A percentile compares a stretch with the other conserved stretches of the same genome.
Evolutionary conservation across 2,888 invertebrate genomes (phyloP).

Genomic region (Orthosia gracilis): DNA sequence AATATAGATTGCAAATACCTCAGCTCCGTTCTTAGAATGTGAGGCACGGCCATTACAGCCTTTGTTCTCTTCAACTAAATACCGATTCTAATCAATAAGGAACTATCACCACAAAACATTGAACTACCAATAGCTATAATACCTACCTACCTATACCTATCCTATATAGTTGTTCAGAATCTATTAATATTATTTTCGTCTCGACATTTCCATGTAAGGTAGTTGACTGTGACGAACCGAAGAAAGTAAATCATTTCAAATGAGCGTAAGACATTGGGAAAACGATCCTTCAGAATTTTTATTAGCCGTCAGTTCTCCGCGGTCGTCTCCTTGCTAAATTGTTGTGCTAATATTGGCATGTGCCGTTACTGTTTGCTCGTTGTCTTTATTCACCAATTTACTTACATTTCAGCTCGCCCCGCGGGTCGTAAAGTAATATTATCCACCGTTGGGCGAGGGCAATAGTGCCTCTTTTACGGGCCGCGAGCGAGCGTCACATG

Average conservation of each 20-base stretch:
- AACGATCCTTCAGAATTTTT: conserved; percentile 54
- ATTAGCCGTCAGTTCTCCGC: conserved; percentile 47
- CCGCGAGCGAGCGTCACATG: conserved; percentile 90
- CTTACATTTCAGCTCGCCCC: conserved; percentile 88
- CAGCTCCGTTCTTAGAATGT: conserved; percentile 8
- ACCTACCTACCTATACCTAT: too few species aligned
- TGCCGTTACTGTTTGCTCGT: conserved; percentile 76
- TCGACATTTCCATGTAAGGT: conserved; percentile 32
- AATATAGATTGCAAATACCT: conserved; percentile 23
- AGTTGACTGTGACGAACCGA: conserved; percentile 45
- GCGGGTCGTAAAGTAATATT: conserved; percentile 90
- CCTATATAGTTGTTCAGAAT: conserved; percentile 2
- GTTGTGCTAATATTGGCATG: conserved; percentile 69
- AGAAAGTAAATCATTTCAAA: conserved; percentile 59
- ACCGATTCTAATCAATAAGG: conserved; percentile 21
- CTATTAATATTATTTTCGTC: conserved; percentile 22
- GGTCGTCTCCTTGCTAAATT: conserved; percentile 59
- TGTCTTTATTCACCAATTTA: conserved; percentile 91
- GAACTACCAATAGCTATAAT: neutral
- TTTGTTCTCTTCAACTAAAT: conserved; percentile 40
- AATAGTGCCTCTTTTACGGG: conserved; percentile 91
- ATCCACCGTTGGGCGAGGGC: conserved; percentile 89
- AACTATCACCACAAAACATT: neutral
- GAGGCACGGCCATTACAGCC: neutral
- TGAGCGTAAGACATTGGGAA: conserved; percentile 55